Evolutionary conservation across 2,888 invertebrate genomes (phyloP).

Genomic region (Drepanosiphum platanoidis): DNA sequence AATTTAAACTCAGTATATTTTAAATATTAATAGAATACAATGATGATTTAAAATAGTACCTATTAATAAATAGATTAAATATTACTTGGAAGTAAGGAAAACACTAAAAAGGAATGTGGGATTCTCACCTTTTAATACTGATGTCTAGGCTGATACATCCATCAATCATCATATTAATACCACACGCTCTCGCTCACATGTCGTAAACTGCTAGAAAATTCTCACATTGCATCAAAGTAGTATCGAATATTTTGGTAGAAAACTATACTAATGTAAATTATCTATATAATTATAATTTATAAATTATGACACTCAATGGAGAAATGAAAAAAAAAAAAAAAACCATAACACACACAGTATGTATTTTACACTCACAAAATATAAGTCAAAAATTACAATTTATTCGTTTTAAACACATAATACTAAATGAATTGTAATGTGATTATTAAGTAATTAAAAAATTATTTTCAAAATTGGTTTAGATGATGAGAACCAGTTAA

Average conservation of each 20-base stretch:
- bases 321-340: conserved; percentile 42
- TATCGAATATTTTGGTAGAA: conserved; percentile 55
- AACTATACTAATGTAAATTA: conserved; percentile 42
- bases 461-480: conserved; percentile 3
- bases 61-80: not conserved
- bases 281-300: conserved; percentile 17
- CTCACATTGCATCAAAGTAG: conserved; percentile 59
- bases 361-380: conserved; percentile 52
- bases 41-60: not conserved
- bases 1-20: not conserved
- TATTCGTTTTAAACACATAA: conserved; percentile 44
- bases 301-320: conserved; percentile 47
- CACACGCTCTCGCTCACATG: conserved; percentile 61
- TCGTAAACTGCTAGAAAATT: conserved; percentile 59
- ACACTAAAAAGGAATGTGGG: conserved; percentile 38
- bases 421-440: conserved; percentile 51
- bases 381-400: conserved; percentile 55
- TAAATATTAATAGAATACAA: not conserved
- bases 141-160: conserved; percentile 59
- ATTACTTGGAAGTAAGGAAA: conserved; percentile 45
- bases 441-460: conserved; percentile 34
- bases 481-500: conserved; percentile 35
- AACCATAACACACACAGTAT: conserved; percentile 50
- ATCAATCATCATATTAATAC: conserved; percentile 58
- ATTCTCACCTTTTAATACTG: conserved; percentile 60